Base-by-base conservation (phyloP, 2,797 vertebrate species). In the Platyrinchus mystaceus region DNA sequence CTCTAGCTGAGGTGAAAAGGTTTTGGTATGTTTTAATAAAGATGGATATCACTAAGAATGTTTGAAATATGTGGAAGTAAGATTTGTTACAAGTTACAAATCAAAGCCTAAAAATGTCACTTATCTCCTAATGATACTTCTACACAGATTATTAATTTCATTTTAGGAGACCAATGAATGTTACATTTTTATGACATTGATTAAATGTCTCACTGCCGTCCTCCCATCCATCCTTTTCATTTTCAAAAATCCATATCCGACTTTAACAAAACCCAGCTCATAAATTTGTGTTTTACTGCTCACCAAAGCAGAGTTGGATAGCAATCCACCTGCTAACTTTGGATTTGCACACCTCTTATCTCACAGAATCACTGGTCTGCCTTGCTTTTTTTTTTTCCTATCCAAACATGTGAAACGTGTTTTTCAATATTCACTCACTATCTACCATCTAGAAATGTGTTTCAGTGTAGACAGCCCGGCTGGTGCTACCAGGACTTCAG, bases 61-160 rank as follows among this genome's bases (percentile, higher is more conserved):
- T 96, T 97, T 96, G 94, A 98, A 97, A 98, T 97, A 97, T 96
- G 95, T 95, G 95, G 95, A 98, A 98, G 97, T 97, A 96, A 97
- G 97, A 97, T 98, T 97, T 98, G 97, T 97, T 97, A 96, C 94
- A 96, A 96, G 97, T 98, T 98, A 98, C 98, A 98, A 98, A 98
- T 98, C 98, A 98, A 97, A 98, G 97, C 97, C 97, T 96, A 96
- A 97, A 96, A 98, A 98, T 97, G 97, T 98, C 98, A 98, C 98
- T 98, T 98, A 98, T 96, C 97, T 97, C 97, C 95, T 98, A 98
- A 98, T 98, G 98, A 98, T 97, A 98, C 97, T 98, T 98, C 97
- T 98, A 97, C 97, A 98, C 98, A 98, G 98, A 98, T 98, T 98
- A 98, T 98, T 98, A 98, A 98, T 98, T 98, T 98, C 97, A 97